A percentile compares a stretch with the other conserved stretches of the same genome.
phyloP scores from a whole-genome alignment of 2,797 vertebrate genomes.

The Tachyglossus aculeatus region DNA sequence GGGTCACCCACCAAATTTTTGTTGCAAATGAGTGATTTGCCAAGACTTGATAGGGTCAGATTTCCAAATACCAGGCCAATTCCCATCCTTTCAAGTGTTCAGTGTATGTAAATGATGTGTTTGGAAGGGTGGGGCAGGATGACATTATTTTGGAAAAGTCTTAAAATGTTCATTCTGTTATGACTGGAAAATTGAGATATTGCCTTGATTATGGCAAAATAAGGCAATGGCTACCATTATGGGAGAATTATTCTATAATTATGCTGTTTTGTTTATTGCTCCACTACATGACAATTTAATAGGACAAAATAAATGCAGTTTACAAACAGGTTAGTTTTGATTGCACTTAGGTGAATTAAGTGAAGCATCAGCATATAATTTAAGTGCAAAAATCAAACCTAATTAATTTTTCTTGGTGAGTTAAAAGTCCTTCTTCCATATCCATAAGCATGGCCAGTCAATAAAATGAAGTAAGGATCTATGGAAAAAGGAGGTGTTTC shows the following conservation, averaged over 20 bases:
- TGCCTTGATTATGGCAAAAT: background rate
- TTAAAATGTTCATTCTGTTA: background rate
- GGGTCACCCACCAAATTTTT: too few relatives aligned
- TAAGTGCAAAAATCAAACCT: background rate
- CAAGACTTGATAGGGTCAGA: background rate
- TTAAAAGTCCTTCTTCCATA: background rate
- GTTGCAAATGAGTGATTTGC: too few relatives aligned
- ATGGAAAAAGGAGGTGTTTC: too few relatives aligned
- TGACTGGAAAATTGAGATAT: background rate
- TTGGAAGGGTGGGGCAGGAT: background rate
- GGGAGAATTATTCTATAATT: background rate
- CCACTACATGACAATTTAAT: constrained; percentile 44
- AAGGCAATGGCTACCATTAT: background rate
- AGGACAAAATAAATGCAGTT: constrained; percentile 6
- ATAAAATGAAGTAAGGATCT: too few relatives aligned
- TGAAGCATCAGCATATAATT: constrained; percentile 6
- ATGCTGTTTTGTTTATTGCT: constrained; percentile 1
- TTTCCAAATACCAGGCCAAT: background rate
- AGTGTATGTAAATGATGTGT: background rate
- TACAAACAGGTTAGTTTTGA: constrained; percentile 27
- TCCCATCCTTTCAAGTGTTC: background rate
- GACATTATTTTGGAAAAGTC: background rate
- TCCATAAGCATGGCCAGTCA: background rate
- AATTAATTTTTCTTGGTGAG: background rate
- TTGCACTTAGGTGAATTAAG: constrained; percentile 20